Conservation (phyloP, 2,888 invertebrate genomes). For the Noctua fimbriata region DNA sequence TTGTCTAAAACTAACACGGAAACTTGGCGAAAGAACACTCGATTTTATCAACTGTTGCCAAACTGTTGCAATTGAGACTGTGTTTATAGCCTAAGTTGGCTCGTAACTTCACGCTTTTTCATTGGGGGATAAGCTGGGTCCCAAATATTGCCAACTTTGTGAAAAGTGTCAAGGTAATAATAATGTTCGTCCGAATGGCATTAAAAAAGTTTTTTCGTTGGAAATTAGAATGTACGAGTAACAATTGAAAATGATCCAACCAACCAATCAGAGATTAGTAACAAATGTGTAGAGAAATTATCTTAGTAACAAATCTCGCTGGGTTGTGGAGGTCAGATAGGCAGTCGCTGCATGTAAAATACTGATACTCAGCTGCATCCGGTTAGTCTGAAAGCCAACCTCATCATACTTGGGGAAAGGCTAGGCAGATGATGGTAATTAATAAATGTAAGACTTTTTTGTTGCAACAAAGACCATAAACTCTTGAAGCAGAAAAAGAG, state of each 20-base stretch:
- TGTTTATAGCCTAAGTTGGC: slow-evolving; percentile 63
- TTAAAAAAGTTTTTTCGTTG: neutral
- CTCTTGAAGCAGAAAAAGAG: neutral
- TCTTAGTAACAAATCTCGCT: too few species aligned
- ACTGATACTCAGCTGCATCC: too few species aligned
- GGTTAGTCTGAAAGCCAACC: too few species aligned
- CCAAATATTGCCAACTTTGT: slow-evolving; percentile 49
- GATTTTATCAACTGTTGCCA: slow-evolving; percentile 64
- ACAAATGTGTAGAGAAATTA: too few species aligned
- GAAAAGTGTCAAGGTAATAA: slow-evolving; percentile 39
- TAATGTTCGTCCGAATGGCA: slow-evolving; percentile 10
- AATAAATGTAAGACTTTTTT: neutral
- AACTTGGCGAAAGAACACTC: slow-evolving; percentile 61
- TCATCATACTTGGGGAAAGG: too few species aligned
- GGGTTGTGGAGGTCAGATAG: too few species aligned
- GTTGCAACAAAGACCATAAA: neutral
- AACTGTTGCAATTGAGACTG: slow-evolving; percentile 66
- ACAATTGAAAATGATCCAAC: neutral
- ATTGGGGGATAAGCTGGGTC: slow-evolving; percentile 45
- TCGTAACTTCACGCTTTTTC: slow-evolving; percentile 59
- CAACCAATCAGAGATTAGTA: neutral
- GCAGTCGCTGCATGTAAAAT: too few species aligned
- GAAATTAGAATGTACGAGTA: neutral
- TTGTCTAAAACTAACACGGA: slow-evolving; percentile 47
- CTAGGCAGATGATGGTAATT: neutral